phyloP scores from a whole-genome alignment of 2,888 invertebrate species.

The Eugnorisma glareosa region DNA sequence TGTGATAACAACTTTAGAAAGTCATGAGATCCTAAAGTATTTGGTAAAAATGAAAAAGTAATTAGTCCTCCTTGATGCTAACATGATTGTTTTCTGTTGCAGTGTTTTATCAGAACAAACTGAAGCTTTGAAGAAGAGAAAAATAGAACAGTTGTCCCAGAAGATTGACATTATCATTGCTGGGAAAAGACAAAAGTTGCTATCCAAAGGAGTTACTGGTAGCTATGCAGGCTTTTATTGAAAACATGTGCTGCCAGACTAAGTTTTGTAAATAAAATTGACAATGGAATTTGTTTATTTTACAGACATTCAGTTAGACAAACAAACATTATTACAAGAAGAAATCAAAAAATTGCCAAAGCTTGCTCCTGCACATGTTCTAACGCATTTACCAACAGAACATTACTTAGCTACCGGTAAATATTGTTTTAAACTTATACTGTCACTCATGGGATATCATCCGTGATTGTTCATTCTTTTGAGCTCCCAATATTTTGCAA shows the following conservation, averaged over 20 bases:
- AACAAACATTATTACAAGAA: conserved; percentile 91
- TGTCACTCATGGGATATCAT: too few species aligned
- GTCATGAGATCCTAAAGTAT: neutral
- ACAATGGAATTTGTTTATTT: conserved; percentile 25
- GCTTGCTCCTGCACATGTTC: conserved; percentile 91
- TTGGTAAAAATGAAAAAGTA: neutral
- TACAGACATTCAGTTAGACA: conserved; percentile 88
- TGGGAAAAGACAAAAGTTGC: conserved; percentile 93
- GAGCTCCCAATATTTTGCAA: too few species aligned
- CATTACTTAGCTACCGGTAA: conserved; percentile 81
- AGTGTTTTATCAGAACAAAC: conserved; percentile 85
- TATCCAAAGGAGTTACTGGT: conserved; percentile 86
- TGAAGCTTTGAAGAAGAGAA: conserved; percentile 88
- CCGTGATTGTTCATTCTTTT: too few species aligned
- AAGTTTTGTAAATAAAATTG: neutral
- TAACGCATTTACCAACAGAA: conserved; percentile 93
- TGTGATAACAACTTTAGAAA: neutral
- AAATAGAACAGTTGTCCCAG: conserved; percentile 91
- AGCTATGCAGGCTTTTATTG: conserved; percentile 37
- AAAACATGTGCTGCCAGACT: neutral
- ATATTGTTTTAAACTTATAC: too few species aligned
- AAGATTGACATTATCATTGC: conserved; percentile 94
- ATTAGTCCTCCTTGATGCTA: neutral
- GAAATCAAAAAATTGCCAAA: conserved; percentile 92
- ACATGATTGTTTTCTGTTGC: conserved; percentile 49